Conservation (phyloP, 2,797 vertebrate genomes). For the Cottoperca gobio region DNA sequence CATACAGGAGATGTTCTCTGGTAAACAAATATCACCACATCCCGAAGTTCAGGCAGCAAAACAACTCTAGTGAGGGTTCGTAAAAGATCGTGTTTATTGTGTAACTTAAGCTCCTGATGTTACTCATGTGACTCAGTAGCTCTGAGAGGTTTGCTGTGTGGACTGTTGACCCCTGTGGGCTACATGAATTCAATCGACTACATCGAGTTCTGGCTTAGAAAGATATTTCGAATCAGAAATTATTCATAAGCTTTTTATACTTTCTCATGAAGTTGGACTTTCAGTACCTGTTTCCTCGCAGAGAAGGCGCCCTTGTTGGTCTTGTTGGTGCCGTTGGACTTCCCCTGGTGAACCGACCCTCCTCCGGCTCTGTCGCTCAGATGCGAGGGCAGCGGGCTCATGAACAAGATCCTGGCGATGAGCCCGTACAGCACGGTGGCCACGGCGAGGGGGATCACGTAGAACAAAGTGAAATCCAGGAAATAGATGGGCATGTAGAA, state of each 20-base stretch:
- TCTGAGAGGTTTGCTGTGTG: too few species aligned
- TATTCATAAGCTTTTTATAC: neutral
- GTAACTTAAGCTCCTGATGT: too few species aligned
- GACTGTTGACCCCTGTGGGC: too few species aligned
- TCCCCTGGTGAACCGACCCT: constrained; percentile 81
- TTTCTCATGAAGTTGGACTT: neutral
- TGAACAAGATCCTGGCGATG: constrained; percentile 88
- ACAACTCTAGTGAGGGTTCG: too few species aligned
- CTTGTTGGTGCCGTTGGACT: constrained; percentile 70
- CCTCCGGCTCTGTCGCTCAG: constrained; percentile 76
- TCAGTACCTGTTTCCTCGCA: constrained; percentile 89
- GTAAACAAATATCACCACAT: too few species aligned
- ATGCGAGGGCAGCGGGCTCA: constrained; percentile 81
- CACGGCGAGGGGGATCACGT: constrained; percentile 85
- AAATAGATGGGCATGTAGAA: constrained; percentile 93
- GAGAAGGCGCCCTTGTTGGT: constrained; percentile 80
- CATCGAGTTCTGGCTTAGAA: too few species aligned
- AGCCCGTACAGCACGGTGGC: constrained; percentile 87
- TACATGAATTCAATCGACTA: too few species aligned
- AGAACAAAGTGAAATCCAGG: constrained; percentile 91
- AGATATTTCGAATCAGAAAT: neutral
- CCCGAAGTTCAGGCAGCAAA: too few species aligned
- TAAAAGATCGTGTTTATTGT: too few species aligned
- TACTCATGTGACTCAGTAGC: too few species aligned
- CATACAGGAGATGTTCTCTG: too few species aligned